Evolutionary conservation across 2,888 invertebrate genomes (phyloP), one percentile per base, ranked within the genome.

Genomic region (Drosophila testacea): DNA sequence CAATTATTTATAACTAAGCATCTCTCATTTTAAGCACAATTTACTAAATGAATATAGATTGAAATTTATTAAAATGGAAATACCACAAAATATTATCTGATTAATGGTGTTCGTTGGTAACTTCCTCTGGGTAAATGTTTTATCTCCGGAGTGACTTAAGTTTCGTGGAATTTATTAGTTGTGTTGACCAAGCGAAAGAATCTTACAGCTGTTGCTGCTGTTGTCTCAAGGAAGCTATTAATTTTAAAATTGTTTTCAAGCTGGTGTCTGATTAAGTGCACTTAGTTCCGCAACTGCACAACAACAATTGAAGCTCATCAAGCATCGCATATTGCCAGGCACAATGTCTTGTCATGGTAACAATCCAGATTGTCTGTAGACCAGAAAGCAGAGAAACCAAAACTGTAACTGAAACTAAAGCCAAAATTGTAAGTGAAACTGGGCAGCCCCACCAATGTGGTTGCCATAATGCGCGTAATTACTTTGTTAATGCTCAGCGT

Each of bases 401-500:
- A 51, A 50, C 34, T 70, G 55, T n/a, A 59, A 46, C 54, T 59
- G 59, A 28, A 30, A 38, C 38, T 28, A 38, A n/a, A 27, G 30
- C 22, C 13, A 28, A 28, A 39, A 39, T 30, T 55, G 42, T 34
- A 55, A 44, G 6, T 51, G 52, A 36, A 44, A 46, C 46, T 48
- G 52, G 27, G 27, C 34, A 9, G 44, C 4, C 44, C 44, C n/a
- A 59, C 32, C 69, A 68, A 69, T 84, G 80, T 56, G 83, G 80
- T 69, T 70, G 88, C 59, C 81, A 72, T 83, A 81, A 87, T 81
- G 81, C 78, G 68, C 64, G 76, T 88, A 82, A 88, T 82, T 88
- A 85, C 83, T 69, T 88, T 82, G 86, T 88, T 85, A 82, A 88
- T 82, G 80, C 83, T 70, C 83, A 68, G 75, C 79, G 76, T 68